Evolutionary conservation across 2,113 vertebrate genomes (phyloP).

Genomic region (Mirounga angustirostris): DNA sequence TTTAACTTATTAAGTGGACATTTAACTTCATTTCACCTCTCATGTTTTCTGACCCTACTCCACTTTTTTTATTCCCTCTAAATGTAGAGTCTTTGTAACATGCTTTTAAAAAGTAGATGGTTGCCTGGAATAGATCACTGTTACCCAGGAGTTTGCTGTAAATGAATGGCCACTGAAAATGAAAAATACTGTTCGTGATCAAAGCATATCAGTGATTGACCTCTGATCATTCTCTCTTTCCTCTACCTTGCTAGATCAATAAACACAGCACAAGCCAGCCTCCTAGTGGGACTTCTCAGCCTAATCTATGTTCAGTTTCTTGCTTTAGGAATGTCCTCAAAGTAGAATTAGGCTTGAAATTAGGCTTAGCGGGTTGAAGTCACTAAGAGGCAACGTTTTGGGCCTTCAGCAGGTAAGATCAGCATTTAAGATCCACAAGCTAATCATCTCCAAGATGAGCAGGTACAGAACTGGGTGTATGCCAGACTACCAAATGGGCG

Average conservation of each 20-base stretch:
- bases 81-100: neutral
- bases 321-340: constrained; percentile 24
- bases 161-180: constrained; percentile 42
- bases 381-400: constrained; percentile 31
- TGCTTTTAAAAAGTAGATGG: constrained; percentile 45
- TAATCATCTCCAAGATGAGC: neutral
- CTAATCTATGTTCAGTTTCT: constrained; percentile 35
- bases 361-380: constrained; percentile 17
- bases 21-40: constrained; percentile 59
- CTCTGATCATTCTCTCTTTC: constrained; percentile 40
- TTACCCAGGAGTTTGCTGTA: neutral
- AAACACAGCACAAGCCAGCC: constrained; percentile 20
- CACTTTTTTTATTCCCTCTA: constrained; percentile 35
- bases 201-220: neutral
- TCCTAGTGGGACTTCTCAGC: neutral
- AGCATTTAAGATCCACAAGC: constrained; percentile 35
- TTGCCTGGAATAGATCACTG: neutral
- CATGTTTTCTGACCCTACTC: constrained; percentile 33
- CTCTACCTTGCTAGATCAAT: neutral
- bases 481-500: neutral
- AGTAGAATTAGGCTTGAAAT: constrained; percentile 5
- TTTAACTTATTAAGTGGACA: constrained; percentile 56
- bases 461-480: neutral
- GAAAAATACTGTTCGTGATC: constrained; percentile 4
- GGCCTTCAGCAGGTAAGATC: neutral